phyloP scores from a whole-genome alignment of 2,113 vertebrate species.

The Asarcornis scutulata region DNA sequence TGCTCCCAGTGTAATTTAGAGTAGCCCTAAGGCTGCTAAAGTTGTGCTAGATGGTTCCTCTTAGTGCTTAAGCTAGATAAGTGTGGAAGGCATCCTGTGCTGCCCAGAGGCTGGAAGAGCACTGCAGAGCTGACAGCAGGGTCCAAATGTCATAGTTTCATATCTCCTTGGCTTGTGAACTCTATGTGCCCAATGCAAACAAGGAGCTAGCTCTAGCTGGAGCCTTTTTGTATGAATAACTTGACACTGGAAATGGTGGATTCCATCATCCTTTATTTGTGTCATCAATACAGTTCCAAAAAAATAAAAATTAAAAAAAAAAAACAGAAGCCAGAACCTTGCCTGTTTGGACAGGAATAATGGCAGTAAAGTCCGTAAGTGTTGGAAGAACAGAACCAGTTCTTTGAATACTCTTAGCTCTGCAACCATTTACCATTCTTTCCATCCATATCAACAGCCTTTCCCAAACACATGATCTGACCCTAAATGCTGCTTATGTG shows the following conservation, averaged over 20 bases:
- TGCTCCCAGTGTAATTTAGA: neutral
- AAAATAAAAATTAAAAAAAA: neutral
- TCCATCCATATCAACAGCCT: neutral
- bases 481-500: neutral
- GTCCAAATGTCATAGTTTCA: neutral
- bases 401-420: neutral
- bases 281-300: neutral
- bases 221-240: neutral
- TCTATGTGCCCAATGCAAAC: neutral
- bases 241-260: neutral
- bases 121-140: neutral
- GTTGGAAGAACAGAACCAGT: neutral
- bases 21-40: neutral
- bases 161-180: neutral
- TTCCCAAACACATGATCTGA: neutral
- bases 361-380: neutral
- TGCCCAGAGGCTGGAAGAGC: neutral
- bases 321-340: neutral
- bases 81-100: neutral
- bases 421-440: neutral
- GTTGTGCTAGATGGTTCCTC: neutral
- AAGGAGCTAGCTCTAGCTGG: neutral
- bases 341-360: neutral
- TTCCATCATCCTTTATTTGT: neutral
- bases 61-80: neutral